Conservation (phyloP, 2,113 vertebrate species). For the Pluvianellus socialis region DNA sequence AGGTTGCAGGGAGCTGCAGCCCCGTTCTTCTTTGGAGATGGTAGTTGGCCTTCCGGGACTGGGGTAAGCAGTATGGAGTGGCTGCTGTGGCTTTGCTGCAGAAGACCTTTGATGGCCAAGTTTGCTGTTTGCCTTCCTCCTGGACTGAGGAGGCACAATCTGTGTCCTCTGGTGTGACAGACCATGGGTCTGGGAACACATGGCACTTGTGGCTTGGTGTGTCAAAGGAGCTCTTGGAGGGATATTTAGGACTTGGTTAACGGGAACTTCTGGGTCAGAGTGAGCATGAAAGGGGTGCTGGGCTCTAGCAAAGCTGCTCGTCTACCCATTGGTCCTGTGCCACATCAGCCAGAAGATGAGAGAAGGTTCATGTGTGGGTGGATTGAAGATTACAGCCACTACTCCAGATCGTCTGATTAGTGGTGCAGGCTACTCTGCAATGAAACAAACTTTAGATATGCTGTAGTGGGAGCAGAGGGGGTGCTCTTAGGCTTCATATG, state of each 20-base stretch:
- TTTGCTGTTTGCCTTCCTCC: not conserved
- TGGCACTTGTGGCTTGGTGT: not conserved
- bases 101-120: not conserved
- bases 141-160: not conserved
- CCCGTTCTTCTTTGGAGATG: not conserved
- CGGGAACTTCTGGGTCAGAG: not conserved
- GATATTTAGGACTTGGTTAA: not conserved
- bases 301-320: not conserved
- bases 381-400: not conserved
- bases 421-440: not conserved
- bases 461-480: not conserved
- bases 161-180: not conserved
- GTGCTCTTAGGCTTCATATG: not conserved
- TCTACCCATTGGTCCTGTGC: not conserved
- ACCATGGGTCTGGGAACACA: fast-evolving
- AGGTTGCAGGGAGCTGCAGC: not conserved
- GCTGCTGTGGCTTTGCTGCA: not conserved
- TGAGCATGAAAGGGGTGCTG: not conserved
- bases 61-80: not conserved
- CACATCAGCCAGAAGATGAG: not conserved
- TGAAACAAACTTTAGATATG: not conserved
- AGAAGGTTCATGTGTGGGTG: not conserved
- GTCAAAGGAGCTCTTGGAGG: not conserved
- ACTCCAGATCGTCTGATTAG: not conserved
- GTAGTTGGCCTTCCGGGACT: not conserved